Percentiles rank a stretch among this genome's conserved stretches.
Evolutionary conservation across 2,888 invertebrate species (phyloP).

Genomic region (Marronus borbonicus): DNA sequence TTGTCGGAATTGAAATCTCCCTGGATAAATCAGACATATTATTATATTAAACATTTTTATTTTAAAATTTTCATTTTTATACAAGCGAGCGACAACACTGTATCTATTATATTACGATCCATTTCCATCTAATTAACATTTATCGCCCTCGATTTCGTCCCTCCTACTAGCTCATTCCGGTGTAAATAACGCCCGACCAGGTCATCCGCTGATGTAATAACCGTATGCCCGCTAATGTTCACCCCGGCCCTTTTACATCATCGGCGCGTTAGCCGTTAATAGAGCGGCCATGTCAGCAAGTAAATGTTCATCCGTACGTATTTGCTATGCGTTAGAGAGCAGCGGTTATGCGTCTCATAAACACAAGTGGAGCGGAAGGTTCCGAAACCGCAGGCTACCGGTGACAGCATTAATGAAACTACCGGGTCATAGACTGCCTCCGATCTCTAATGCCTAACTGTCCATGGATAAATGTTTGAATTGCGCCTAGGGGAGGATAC

Average conservation of each 20-base stretch:
- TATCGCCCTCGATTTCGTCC: constrained; percentile 8
- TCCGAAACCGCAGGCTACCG: background rate
- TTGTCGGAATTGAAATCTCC: no score
- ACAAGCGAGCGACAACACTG: no score
- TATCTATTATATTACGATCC: background rate
- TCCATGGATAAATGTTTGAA: constrained; percentile 1
- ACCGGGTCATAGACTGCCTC: constrained; percentile 8
- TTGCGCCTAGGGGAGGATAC: background rate
- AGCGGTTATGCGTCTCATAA: constrained; percentile 12
- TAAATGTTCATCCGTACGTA: constrained; percentile 3
- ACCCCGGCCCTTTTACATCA: background rate
- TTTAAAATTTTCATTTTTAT: no score
- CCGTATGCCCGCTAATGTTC: background rate
- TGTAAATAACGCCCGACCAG: background rate
- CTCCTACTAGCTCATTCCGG: background rate
- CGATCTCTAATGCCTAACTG: background rate
- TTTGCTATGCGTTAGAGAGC: constrained; percentile 6
- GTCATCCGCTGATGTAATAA: constrained; percentile 12
- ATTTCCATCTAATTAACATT: constrained; percentile 11
- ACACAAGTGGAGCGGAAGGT: background rate
- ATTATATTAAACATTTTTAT: no score
- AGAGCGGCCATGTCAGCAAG: constrained; percentile 4
- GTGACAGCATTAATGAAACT: constrained; percentile 15
- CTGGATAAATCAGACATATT: no score
- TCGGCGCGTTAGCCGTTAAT: background rate